These are phyloP conservation scores for Nesogale talazaci DNA, from an alignment of 2,113 vertebrate species.

Conservation along the genomic window DNA sequence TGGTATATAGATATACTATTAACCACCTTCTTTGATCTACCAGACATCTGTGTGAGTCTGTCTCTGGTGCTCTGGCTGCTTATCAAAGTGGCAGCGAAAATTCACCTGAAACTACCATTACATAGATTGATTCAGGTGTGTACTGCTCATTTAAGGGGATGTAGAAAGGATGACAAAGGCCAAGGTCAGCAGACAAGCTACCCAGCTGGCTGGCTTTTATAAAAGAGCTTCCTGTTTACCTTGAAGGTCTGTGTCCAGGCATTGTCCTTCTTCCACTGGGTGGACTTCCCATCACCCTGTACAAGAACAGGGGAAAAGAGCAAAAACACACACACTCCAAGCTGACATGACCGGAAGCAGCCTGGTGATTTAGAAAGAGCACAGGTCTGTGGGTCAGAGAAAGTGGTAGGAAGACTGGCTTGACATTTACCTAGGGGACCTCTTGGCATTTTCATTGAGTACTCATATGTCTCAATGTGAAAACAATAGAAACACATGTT, in stretches of 20 bases:
- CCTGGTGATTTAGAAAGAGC: background rate
- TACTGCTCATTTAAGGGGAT: conserved; percentile 14
- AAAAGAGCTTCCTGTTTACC: conserved; percentile 67
- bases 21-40: background rate
- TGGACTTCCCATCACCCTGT: conserved; percentile 56
- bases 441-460: background rate
- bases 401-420: background rate
- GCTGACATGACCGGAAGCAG: background rate
- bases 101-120: conserved; percentile 31
- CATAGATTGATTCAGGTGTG: conserved; percentile 51
- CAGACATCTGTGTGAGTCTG: background rate
- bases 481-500: background rate
- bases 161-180: conserved; percentile 46
- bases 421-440: accelerated
- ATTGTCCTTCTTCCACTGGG: conserved; percentile 30
- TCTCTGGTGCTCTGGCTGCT: background rate
- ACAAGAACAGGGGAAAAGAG: conserved; percentile 33
- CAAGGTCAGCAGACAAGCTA: conserved; percentile 65
- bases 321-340: background rate
- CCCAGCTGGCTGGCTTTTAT: background rate
- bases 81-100: background rate
- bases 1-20: background rate
- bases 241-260: conserved; percentile 1
- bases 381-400: background rate
- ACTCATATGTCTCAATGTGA: background rate